Evolutionary conservation across 2,797 vertebrate genomes (phyloP), one percentile per base, ranked within the genome.

Genomic region (Menidia menidia): DNA sequence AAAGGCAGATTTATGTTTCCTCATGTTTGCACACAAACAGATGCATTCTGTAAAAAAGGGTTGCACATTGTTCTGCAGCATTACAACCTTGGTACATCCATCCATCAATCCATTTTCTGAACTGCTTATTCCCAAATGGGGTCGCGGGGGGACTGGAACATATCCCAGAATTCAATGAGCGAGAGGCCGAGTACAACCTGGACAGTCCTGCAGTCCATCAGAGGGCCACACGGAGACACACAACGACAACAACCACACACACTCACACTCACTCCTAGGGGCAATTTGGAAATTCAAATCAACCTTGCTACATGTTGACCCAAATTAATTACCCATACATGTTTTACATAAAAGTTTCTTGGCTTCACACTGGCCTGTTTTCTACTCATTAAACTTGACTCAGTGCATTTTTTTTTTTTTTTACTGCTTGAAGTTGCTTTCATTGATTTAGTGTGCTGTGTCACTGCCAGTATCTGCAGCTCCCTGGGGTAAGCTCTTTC

Each of bases 361-460:
- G 31, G 43, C 32, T 66, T 32, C 14, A 47, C n/a, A 16, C n/a
- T 15, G 44, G 43, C 13, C 12, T 48, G 12, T 39, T 56, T 47
- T 66, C 53, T n/a, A 60, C 48, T 33, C 53, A 42, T 73, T 60
- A 60, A 61, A 57, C 60, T 39, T 35, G 55, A 39, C 48, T 72
- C 64, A 43, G 35, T 54, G 45, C 74, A 73, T 69, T 67, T 67
- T 66, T 73, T 71, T 67, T 66, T 73, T 71, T 65, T 53, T 75
- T 77, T 52, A 43, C 14, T 14, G 35, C 15, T 64, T 54, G 7
- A 44, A 64, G 42, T 33, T 13, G 39, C 55, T 72, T 60, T 43
- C 52, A 82, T 76, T 77, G 84, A 86, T 82, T 82, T 81, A 61
- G 43, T 63, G 63, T 69, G 68, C 33, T 59, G 32, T 71, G 60